These are phyloP conservation scores for Lipotes vexillifer DNA, from an alignment of 2,113 vertebrate genomes.

Conservation along the genomic window DNA sequence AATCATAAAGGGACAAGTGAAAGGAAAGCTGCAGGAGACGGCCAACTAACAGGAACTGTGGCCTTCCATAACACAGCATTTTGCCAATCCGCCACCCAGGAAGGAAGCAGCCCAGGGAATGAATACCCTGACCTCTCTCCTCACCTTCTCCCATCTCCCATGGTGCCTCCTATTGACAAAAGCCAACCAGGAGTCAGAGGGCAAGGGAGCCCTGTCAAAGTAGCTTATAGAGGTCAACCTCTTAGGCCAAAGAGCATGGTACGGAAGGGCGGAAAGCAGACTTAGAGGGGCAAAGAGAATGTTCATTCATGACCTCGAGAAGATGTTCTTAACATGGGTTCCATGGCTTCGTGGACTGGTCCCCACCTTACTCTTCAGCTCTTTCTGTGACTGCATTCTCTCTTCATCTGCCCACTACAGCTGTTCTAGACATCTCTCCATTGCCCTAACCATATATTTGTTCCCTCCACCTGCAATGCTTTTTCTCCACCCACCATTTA, in stretches of 20 bases:
- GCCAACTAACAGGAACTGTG: rapidly evolving
- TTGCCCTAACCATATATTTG: neutral
- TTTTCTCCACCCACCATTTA: neutral
- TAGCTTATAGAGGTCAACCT: neutral
- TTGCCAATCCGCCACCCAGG: neutral
- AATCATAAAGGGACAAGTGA: neutral
- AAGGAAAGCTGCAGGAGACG: neutral
- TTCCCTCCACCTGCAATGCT: neutral
- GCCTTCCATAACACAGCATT: neutral
- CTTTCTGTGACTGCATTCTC: neutral
- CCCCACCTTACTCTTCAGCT: no score
- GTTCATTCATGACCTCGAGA: neutral
- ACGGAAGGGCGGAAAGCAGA: no score
- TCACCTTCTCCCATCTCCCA: neutral
- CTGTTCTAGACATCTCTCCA: neutral
- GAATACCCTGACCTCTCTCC: neutral
- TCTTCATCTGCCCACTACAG: neutral
- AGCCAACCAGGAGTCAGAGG: neutral
- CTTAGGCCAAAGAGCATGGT: neutral
- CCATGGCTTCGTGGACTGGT: neutral
- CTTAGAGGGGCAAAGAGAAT: neutral
- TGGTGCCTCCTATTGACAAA: neutral
- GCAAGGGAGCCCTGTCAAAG: neutral
- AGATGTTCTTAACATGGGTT: neutral
- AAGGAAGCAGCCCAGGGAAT: neutral